Base-by-base conservation (phyloP, 2,797 vertebrate species). In the Tadarida brasiliensis region DNA sequence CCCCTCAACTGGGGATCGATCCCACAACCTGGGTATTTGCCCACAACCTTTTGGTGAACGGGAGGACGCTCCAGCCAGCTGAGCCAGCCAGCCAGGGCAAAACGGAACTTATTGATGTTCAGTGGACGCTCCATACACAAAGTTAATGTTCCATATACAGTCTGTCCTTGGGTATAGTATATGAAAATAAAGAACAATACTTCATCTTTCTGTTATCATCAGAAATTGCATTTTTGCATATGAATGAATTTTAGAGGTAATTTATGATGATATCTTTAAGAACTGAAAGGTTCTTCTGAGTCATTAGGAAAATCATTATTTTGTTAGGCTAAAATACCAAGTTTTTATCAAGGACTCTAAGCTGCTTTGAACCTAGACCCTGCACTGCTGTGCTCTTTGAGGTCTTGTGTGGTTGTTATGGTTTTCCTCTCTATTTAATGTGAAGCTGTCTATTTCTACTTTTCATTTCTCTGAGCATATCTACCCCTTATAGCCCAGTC, bases 301-400 rank as follows among this genome's bases (percentile, higher is more conserved):
- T 90, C n/a, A 30, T 70, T 84, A 56, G 51, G 16, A 90, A 90
- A 92, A 47, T 78, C 44, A 54, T 88, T 39, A 14, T 68, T 83
- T 87, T 87, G 33, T 80, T 51, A 78, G 47, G 20, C 65, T 63
- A 35, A 59, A 91, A 83, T n/a, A n/a, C 51, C 17, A 83, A 11
- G 17, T 63, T 87, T 39, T 83, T 92, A 74, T 95, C 39, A 77
- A 92, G 85, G 68, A 56, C 33, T 83, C 85, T 85, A 28, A 85
- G 63, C 24, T 77, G 33, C 57, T 77, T 44, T 91, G 28, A 91
- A 47, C 44, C 26, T 61, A 7, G 26, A 24, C 74, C 73, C 59
- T 84, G 44, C 0, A 14, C 11, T 49, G 0, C 10, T 11, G 0
- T 87, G 49, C 26, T 76, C 9, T 96, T 71, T 51, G 30, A 89